Conservation (phyloP, 2,888 invertebrate genomes). For the Coelinius sp. region DNA sequence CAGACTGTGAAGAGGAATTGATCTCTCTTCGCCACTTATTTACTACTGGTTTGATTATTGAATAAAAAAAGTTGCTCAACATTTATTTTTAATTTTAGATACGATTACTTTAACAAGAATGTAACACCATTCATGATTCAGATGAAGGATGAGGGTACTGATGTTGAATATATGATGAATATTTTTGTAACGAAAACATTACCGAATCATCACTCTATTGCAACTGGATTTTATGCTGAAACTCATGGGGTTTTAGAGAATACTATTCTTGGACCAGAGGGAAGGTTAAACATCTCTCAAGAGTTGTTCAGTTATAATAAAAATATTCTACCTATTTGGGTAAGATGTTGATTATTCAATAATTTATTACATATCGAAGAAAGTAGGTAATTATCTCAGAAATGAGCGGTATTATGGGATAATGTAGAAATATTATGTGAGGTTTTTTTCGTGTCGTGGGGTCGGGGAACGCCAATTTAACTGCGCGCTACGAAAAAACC, state of each 20-base stretch:
- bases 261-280: slow-evolving; percentile 73
- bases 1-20: not conserved
- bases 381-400: too few species aligned
- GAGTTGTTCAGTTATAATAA: slow-evolving; percentile 75
- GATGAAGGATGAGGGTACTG: slow-evolving; percentile 74
- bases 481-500: too few species aligned
- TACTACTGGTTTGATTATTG: not conserved
- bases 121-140: slow-evolving; percentile 75
- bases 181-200: slow-evolving; percentile 82
- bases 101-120: slow-evolving; percentile 76
- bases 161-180: slow-evolving; percentile 75
- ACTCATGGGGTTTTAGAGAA: slow-evolving; percentile 80
- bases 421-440: too few species aligned
- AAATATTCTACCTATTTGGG: slow-evolving; percentile 75
- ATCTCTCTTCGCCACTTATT: not conserved
- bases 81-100: slow-evolving; percentile 64
- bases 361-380: too few species aligned
- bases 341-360: slow-evolving; percentile 59
- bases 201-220: slow-evolving; percentile 82
- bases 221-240: slow-evolving; percentile 79
- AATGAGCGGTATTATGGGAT: too few species aligned
- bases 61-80: not conserved
- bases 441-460: too few species aligned
- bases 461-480: too few species aligned
- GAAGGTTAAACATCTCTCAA: slow-evolving; percentile 59